phyloP scores from a whole-genome alignment of 2,113 vertebrate genomes.

The Meles meles region DNA sequence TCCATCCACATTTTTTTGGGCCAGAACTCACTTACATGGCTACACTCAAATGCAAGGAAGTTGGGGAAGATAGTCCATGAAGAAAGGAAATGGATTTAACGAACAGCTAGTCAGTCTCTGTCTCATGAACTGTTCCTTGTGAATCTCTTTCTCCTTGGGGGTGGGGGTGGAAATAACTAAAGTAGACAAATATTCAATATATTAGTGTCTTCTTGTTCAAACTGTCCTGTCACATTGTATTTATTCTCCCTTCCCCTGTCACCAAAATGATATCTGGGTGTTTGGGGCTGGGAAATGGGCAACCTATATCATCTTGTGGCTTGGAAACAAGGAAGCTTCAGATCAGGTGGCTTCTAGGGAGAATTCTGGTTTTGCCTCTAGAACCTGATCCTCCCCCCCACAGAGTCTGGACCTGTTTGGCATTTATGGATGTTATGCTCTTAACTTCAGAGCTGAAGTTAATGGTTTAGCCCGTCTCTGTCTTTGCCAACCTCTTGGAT shows the following conservation, averaged over 20 bases:
- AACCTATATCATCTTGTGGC: background rate
- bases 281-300: background rate
- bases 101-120: background rate
- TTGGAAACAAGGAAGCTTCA: background rate
- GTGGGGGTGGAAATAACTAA: background rate
- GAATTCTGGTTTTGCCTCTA: background rate
- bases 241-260: background rate
- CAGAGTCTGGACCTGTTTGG: background rate
- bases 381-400: background rate
- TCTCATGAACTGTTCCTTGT: background rate
- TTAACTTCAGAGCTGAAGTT: background rate
- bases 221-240: background rate
- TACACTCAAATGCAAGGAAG: background rate
- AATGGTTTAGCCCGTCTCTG: background rate
- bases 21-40: background rate
- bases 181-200: background rate
- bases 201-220: background rate
- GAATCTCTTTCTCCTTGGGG: background rate
- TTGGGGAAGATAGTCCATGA: background rate
- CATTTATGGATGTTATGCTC: background rate
- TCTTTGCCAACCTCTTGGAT: background rate
- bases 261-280: background rate
- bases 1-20: background rate
- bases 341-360: background rate
- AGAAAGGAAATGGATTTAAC: background rate